These are phyloP conservation scores for Agrypnus murinus DNA, from an alignment of 2,888 invertebrate genomes.

Conservation along the genomic window DNA sequence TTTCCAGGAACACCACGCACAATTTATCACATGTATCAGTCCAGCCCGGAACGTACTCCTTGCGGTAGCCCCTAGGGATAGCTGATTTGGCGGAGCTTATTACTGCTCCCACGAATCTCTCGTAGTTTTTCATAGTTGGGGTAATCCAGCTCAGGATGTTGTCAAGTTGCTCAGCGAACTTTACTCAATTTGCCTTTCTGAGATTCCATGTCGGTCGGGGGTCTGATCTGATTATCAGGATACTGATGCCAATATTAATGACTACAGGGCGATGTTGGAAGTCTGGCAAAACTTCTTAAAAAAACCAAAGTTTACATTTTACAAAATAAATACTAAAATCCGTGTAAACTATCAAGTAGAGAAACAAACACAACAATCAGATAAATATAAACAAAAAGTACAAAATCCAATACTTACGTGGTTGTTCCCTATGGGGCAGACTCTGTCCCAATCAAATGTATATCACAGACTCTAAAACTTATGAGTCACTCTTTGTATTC, in stretches of 20 bases:
- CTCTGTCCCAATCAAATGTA: too few species aligned
- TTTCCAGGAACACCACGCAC: background rate
- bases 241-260: background rate
- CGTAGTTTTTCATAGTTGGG: constrained; percentile 37
- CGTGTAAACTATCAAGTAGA: too few species aligned
- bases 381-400: too few species aligned
- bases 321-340: too few species aligned
- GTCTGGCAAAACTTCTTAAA: constrained; percentile 7
- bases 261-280: constrained; percentile 9
- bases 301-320: too few species aligned
- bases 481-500: too few species aligned
- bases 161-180: background rate
- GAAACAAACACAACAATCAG: too few species aligned
- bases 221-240: background rate
- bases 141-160: background rate
- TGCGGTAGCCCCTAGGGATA: constrained; percentile 47
- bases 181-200: background rate
- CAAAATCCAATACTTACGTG: too few species aligned
- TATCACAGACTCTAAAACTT: too few species aligned
- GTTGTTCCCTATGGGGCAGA: too few species aligned
- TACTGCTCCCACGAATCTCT: constrained; percentile 40
- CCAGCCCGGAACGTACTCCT: constrained; percentile 56
- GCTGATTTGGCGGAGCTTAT: constrained; percentile 40
- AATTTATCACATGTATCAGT: background rate
- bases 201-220: background rate